These are phyloP conservation scores for Nanorana parkeri DNA, from an alignment of 2,113 vertebrate genomes.

Conservation along the genomic window DNA sequence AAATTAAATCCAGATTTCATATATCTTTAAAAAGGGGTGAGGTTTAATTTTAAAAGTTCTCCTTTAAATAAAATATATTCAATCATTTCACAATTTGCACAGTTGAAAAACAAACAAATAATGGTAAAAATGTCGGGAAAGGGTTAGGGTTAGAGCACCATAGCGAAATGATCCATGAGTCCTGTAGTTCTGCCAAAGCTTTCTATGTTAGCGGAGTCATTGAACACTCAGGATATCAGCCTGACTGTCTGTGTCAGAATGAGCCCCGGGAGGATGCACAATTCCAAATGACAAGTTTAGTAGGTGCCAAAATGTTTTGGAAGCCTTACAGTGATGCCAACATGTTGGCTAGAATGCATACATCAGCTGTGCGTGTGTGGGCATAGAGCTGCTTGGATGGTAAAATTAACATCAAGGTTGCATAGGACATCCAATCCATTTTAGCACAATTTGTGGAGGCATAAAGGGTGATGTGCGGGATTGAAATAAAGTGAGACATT, in stretches of 20 bases:
- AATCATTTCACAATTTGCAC: too few relatives aligned
- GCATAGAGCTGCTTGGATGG: background rate
- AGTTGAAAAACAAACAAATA: too few relatives aligned
- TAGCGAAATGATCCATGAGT: background rate
- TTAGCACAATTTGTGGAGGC: background rate
- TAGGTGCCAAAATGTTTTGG: constrained; percentile 31
- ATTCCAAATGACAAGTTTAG: constrained; percentile 27
- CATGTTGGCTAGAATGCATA: background rate
- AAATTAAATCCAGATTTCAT: too few relatives aligned
- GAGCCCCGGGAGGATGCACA: constrained; percentile 1
- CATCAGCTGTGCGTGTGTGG: background rate
- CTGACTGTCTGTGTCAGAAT: constrained; percentile 1
- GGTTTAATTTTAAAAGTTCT: too few relatives aligned
- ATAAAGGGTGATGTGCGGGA: background rate
- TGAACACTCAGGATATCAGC: background rate
- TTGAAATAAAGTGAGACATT: background rate
- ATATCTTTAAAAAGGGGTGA: too few relatives aligned
- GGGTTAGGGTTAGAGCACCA: too few relatives aligned
- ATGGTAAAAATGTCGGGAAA: too few relatives aligned
- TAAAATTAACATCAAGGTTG: constrained; percentile 7
- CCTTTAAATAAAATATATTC: too few relatives aligned
- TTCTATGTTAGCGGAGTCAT: background rate
- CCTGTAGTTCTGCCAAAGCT: background rate
- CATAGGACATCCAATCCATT: constrained; percentile 9
- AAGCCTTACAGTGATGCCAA: background rate